Base-by-base conservation (phyloP, 2,888 invertebrate species). In the Pilophorus perplexus region DNA sequence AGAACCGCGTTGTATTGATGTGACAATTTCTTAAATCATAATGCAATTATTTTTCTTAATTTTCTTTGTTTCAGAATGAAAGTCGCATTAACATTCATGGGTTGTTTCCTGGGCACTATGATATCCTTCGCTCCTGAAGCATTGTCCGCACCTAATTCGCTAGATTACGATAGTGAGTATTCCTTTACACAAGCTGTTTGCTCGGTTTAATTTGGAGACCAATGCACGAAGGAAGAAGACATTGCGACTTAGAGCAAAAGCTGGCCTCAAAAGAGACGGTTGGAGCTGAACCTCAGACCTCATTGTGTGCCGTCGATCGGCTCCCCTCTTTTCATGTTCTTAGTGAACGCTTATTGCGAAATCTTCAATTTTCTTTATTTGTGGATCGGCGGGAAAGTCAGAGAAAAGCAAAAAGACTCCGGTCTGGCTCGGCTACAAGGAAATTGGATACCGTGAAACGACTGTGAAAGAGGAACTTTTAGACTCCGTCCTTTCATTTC, bases 91-190 rank as follows among this genome's bases (percentile, higher is more conserved):
- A 54, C 64, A 8, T 54, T 65, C 28, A 18, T 65, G 20, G 64
- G 64, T 18, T 65, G 64, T 42, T 65, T 65, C 27, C 25, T 65
- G 22, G 64, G 52, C 23, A 52, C 28, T 25, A 28, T 65, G 64
- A 52, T 65, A 42, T 33, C 44, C 25, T 33, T 65, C 18, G 42
- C 40, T 5, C 64, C 40, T 16, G 64, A 65, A 65, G 42, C 64
- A 33, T 25, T 16, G 22, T 14, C 54, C 14, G 42, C 64, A 3
- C 64, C 64, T n/a, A 18, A 46, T 16, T 65, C 64, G n/a, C 18
- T 65, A n/a, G 64, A 65, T 25, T 65, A 65, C 28, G 64, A 65
- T 42, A 65, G 64, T 65, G 42, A 65, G 64, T 8, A n/a, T n/a
- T n/a, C n/a, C n/a, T n/a, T n/a, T n/a, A n/a, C n/a, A n/a, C n/a